phyloP scores from a whole-genome alignment of 2,888 invertebrate species.

The Drosophila antonietae region DNA sequence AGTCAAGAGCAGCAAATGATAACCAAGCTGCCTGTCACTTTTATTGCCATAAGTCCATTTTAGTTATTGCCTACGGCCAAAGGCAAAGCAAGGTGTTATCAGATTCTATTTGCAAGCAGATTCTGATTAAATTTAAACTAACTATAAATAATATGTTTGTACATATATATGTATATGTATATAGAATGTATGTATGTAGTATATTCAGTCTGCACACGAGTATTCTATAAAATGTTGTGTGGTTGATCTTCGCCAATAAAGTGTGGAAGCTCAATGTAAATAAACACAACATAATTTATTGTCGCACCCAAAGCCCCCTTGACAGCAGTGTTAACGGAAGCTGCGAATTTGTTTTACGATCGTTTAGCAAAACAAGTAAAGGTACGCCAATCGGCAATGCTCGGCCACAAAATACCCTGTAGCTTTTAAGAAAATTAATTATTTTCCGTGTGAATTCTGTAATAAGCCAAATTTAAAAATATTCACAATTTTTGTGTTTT shows the following conservation, averaged over 20 bases:
- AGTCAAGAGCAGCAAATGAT: constrained; percentile 43
- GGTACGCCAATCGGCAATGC: neutral
- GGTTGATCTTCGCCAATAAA: constrained; percentile 30
- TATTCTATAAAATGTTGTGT: constrained; percentile 13
- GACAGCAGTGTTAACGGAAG: constrained; percentile 15
- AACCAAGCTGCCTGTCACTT: constrained; percentile 34
- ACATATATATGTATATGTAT: neutral
- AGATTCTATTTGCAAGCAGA: constrained; percentile 33
- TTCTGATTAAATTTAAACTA: constrained; percentile 27
- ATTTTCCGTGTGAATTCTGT: rapidly evolving
- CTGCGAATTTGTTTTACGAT: constrained; percentile 19
- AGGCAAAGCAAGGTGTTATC: constrained; percentile 34
- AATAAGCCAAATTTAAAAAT: neutral
- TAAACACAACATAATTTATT: constrained; percentile 30
- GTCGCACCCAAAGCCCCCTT: neutral
- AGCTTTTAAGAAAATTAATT: neutral
- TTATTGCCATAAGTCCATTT: constrained; percentile 60
- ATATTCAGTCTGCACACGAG: constrained; percentile 10
- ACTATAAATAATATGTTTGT: constrained; percentile 27
- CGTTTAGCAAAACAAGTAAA: neutral
- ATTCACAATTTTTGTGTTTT: neutral
- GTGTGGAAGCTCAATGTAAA: constrained; percentile 34
- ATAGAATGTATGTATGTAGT: neutral
- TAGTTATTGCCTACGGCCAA: constrained; percentile 53
- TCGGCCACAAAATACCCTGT: neutral